Base-by-base conservation (phyloP, 2,797 vertebrate species). In the Gymnoscopelus microlampas region DNA sequence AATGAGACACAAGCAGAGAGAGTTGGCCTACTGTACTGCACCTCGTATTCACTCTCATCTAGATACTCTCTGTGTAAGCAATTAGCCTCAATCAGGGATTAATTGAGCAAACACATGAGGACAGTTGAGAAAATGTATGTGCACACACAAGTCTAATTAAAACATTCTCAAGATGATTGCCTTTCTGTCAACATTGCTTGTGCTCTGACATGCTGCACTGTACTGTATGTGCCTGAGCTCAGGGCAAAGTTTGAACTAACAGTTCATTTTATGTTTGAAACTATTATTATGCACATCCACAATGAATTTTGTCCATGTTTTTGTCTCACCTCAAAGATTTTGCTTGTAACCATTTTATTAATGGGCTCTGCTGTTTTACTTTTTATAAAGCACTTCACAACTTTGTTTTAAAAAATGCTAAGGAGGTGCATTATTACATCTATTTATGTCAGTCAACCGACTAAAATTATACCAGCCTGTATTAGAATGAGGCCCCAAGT, bases 1-100 rank as follows among this genome's bases (percentile, higher is more conserved):
- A 32, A 60, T 68, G 63, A 76, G 62, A 71, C 61, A 76, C 63
- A 24, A 84, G 67, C 84, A 81, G 72, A 74, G 70, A 64, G 23
- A 70, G 63, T 80, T 85, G 71, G 81, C 74, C 80, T 85, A 73
- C 78, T 85, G 39, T 44, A 44, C 39, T 44, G 39, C 10, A 44
- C 39, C 39, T 85, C 80, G 68, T 74, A 83, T 81, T 82, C 83
- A 77, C 76, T 77, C 76, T 82, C 87, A 76, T 86, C 84, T 74
- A 84, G 68, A 85, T 78, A 77, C 84, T 86, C 85, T 83, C 90
- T 85, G 76, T 76, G 74, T 77, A 86, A 77, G 88, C 88, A 93
- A 93, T 94, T 92, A 93, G 76, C 85, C 80, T 87, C 91, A 93
- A 93, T 94, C 90, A 93, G 83, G 81, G 87, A 90, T 91, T 91